Evolutionary conservation across 2,797 vertebrate species (phyloP).

Genomic region (Sphaeramia orbicularis): DNA sequence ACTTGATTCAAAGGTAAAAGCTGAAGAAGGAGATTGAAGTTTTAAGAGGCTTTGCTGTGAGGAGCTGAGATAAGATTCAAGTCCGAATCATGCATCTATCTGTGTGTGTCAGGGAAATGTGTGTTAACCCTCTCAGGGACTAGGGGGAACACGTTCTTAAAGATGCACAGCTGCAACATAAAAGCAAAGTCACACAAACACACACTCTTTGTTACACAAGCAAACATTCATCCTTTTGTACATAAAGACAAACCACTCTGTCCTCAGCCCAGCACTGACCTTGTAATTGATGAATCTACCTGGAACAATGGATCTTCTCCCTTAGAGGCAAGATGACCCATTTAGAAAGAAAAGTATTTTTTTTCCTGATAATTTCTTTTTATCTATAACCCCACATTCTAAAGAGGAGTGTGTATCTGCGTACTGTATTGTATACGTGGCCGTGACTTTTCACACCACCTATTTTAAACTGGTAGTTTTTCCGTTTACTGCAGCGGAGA

Average conservation of each 20-base stretch:
- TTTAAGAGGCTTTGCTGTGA: slow-evolving; percentile 14
- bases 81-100: slow-evolving; percentile 19
- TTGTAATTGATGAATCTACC: slow-evolving; percentile 52
- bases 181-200: background rate
- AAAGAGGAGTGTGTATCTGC: slow-evolving; percentile 6
- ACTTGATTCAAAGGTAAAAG: background rate
- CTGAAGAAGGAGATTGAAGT: background rate
- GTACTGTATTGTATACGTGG: background rate
- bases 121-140: slow-evolving; percentile 11
- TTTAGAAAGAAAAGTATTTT: slow-evolving; percentile 33
- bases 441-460: slow-evolving; percentile 12
- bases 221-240: slow-evolving; percentile 5
- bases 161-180: slow-evolving; percentile 13
- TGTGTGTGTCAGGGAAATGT: background rate
- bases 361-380: slow-evolving; percentile 16
- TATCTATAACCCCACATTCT: slow-evolving; percentile 17
- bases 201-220: background rate
- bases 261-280: slow-evolving; percentile 55
- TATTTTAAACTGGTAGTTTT: slow-evolving; percentile 57
- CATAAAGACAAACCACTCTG: slow-evolving; percentile 18
- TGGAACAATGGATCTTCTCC: slow-evolving; percentile 38
- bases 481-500: slow-evolving; percentile 66
- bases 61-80: slow-evolving; percentile 24
- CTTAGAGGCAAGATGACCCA: slow-evolving; percentile 53
- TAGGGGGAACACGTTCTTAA: slow-evolving; percentile 7